Evolutionary conservation across 1,140 invertebrate genomes (phyloP).

Genomic region (Nasonia vitripennis): DNA sequence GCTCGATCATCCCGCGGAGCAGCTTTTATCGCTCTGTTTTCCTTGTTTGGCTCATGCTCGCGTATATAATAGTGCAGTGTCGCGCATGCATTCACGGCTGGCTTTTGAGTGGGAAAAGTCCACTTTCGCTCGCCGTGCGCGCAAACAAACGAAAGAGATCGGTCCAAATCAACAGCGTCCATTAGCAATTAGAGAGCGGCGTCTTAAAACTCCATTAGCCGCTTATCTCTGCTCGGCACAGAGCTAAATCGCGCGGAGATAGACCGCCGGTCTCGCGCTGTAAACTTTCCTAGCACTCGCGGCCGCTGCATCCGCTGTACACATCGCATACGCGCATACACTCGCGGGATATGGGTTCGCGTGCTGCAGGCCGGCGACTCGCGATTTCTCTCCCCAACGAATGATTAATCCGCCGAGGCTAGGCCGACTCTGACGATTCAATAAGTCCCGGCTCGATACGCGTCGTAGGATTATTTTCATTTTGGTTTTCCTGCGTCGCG

Average conservation of each 20-base stretch:
- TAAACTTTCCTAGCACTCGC: neutral
- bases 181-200: conserved; percentile 60
- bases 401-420: too few species aligned
- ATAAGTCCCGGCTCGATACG: too few species aligned
- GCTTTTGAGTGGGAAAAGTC: too few species aligned
- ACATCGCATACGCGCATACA: neutral
- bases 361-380: neutral
- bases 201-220: conserved; percentile 62
- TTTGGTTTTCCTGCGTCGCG: too few species aligned
- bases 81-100: too few species aligned
- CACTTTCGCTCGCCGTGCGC: too few species aligned
- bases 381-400: too few species aligned
- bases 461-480: too few species aligned
- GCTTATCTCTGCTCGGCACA: conserved; percentile 55
- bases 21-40: neutral
- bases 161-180: conserved; percentile 22
- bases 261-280: neutral
- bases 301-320: neutral
- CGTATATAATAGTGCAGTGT: neutral
- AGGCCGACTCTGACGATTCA: too few species aligned
- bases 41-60: neutral
- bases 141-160: conserved; percentile 2
- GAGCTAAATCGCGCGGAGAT: neutral
- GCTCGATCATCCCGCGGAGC: conserved; percentile 4
- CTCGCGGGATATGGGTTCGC: neutral